Evolutionary conservation across 2,113 vertebrate species (phyloP).

Genomic region (Murina feae): DNA sequence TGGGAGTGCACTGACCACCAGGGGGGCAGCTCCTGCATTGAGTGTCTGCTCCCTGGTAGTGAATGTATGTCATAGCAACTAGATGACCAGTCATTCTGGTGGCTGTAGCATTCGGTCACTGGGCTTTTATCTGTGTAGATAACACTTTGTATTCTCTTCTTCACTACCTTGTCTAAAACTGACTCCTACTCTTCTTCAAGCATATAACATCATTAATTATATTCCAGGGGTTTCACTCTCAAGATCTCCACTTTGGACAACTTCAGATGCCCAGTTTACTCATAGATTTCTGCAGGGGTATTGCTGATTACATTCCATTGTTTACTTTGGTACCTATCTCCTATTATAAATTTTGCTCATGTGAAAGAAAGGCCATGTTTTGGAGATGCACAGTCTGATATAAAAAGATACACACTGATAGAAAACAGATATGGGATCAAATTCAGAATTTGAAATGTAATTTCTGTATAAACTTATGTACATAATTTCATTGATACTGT

Average conservation of each 20-base stretch:
- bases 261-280: too few relatives aligned
- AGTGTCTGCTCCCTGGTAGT: too few relatives aligned
- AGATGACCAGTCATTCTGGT: too few relatives aligned
- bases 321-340: background rate
- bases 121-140: too few relatives aligned
- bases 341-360: background rate
- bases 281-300: background rate
- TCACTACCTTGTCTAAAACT: background rate
- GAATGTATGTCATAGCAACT: too few relatives aligned
- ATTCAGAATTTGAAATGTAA: background rate
- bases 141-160: background rate
- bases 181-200: background rate
- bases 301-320: background rate
- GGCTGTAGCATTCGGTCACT: too few relatives aligned
- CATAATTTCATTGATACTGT: background rate
- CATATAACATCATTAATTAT: background rate
- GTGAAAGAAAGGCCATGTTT: background rate
- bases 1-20: too few relatives aligned
- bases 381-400: background rate
- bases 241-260: background rate
- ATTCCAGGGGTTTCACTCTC: too few relatives aligned
- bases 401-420: background rate
- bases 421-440: background rate
- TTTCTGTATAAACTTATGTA: background rate
- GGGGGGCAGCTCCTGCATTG: too few relatives aligned